Evolutionary conservation across 2,888 invertebrate genomes (phyloP).

Genomic region (Lasioglossum morio): DNA sequence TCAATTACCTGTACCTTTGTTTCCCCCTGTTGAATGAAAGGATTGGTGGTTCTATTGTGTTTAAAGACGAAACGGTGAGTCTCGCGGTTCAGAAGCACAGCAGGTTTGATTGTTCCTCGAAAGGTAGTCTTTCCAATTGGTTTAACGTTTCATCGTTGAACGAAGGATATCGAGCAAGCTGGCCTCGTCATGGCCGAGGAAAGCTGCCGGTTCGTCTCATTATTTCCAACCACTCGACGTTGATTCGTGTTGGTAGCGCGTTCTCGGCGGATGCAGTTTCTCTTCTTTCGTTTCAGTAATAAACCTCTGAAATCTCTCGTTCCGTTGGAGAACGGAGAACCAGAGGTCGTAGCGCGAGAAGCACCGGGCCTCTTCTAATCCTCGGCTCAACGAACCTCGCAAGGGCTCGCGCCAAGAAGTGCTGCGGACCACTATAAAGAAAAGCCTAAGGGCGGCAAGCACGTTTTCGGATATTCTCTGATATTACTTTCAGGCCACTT

Average conservation of each 20-base stretch:
- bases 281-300: conserved; percentile 38
- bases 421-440: background rate
- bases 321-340: conserved; percentile 14
- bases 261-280: conserved; percentile 1
- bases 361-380: conserved; percentile 31
- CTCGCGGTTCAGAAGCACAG: background rate
- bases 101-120: background rate
- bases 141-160: conserved; percentile 10
- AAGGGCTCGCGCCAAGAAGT: conserved; percentile 6
- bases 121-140: background rate
- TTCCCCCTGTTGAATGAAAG: background rate
- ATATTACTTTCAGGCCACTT: conserved; percentile 37
- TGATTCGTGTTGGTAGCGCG: background rate
- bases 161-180: background rate
- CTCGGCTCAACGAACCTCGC: conserved; percentile 24
- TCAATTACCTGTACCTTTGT: background rate
- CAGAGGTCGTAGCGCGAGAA: conserved; percentile 16
- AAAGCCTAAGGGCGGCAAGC: conserved; percentile 13
- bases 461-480: conserved; percentile 50
- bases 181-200: background rate
- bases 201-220: conserved; percentile 20
- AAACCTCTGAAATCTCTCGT: conserved; percentile 37
- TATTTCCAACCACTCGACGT: conserved; percentile 22
- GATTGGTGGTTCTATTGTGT: background rate
- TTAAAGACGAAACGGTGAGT: background rate